Conservation (phyloP, 2,888 invertebrate genomes). For the Pristionchus exspectatus region DNA sequence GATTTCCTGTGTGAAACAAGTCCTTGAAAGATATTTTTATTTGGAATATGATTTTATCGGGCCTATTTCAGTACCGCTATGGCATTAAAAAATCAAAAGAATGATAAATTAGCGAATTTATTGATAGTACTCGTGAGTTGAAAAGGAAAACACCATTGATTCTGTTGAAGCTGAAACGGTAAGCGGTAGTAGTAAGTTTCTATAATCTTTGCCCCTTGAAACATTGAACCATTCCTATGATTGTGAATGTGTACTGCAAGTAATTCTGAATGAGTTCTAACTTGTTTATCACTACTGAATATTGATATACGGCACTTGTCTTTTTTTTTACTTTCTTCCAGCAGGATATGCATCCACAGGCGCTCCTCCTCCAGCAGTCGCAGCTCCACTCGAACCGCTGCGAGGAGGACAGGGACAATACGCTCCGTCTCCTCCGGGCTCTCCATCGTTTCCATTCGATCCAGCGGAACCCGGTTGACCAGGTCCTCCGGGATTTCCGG, state of each 20-base stretch:
- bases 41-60: background rate
- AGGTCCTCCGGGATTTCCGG: conserved; percentile 64
- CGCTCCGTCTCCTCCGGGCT: conserved; percentile 57
- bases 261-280: conserved; percentile 1
- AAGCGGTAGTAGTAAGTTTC: no score
- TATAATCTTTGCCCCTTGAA: background rate
- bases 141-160: background rate
- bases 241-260: background rate
- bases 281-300: background rate
- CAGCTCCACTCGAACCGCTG: conserved; percentile 55
- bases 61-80: conserved; percentile 25
- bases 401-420: conserved; percentile 62
- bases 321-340: background rate
- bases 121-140: conserved; percentile 10
- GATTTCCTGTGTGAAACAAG: background rate
- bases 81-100: background rate
- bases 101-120: conserved; percentile 1
- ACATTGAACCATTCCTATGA: background rate
- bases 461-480: conserved; percentile 62
- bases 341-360: conserved; percentile 30
- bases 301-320: background rate
- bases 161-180: background rate
- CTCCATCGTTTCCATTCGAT: conserved; percentile 61
- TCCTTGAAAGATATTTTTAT: background rate
- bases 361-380: background rate